Conservation (phyloP, 2,113 vertebrate genomes). For the Reinhardtius hippoglossoides region DNA sequence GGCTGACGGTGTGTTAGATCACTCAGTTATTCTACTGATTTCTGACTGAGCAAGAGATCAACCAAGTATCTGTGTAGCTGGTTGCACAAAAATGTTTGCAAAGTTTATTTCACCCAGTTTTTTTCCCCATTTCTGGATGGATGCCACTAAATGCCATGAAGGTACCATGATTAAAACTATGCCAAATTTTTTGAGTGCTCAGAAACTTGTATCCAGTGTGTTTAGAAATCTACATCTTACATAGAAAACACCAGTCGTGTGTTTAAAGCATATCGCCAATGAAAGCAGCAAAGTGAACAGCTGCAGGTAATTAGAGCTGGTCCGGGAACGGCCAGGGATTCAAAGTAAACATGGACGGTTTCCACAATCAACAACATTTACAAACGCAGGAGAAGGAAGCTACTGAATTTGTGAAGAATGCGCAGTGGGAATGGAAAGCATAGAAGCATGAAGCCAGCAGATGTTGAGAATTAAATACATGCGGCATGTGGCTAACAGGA, state of each 20-base stretch:
- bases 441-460: conserved; percentile 88
- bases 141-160: conserved; percentile 82
- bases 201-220: conserved; percentile 90
- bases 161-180: conserved; percentile 83
- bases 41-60: conserved; percentile 46
- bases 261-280: conserved; percentile 89
- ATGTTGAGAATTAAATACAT: conserved; percentile 95
- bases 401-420: conserved; percentile 98
- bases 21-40: conserved; percentile 54
- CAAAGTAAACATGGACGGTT: conserved; percentile 98
- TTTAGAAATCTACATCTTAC: conserved; percentile 90
- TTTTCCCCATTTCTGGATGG: conserved; percentile 28
- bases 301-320: conserved; percentile 93
- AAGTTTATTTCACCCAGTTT: conserved; percentile 5
- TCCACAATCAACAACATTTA: conserved; percentile 98
- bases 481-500: conserved; percentile 78
- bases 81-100: conserved; percentile 34
- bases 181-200: conserved; percentile 81
- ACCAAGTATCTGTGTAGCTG: conserved; percentile 34
- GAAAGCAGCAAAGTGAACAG: conserved; percentile 90
- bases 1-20: conserved; percentile 56
- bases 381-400: conserved; percentile 98
- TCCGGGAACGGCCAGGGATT: conserved; percentile 89
- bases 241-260: conserved; percentile 87
- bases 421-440: conserved; percentile 89